Base-by-base conservation (phyloP, 1,140 invertebrate species). In the Cotesia glomerata region DNA sequence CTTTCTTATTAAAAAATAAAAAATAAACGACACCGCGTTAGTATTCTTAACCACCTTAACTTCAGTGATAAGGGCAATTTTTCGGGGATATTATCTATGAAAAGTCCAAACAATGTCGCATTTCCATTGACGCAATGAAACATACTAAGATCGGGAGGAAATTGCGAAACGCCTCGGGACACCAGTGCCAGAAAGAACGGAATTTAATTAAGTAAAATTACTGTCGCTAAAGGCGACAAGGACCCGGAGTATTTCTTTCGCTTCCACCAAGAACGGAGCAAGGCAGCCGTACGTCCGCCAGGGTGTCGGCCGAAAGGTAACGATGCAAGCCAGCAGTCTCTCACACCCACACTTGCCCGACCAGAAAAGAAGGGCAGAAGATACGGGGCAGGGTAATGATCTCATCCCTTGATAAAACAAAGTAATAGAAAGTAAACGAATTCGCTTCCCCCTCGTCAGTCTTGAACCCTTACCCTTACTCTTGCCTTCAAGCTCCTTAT, bases 191-290 rank as follows among this genome's bases (percentile, higher is more conserved):
- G 81, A 84, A 83, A 86, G 85, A 87, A 86, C 85, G 86, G 86
- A 87, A 87, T 87, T 87, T 87, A 87, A 87, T 87, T 87, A 87
- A 87, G 85, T 86, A 83, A 86, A 87, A 87, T 86, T 87, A 87
- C 85, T 87, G 86, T 87, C 86, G 81, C 84, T 75, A 64, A 76
- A 81, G 80, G 81, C 80, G 84, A 84, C 79, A 84, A 83, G 77
- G 75, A 75, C 39, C 39, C 39, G 26, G 26, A 45, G 39, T 45
- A 11, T 11, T 11, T 9, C 39, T 45, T 7, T 11, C 39, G 39
- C 11, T 45, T 11, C 11, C 11, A 9, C 39, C 11, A 77, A 76
- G 81, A 82, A 82, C 80, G 82, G 56, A 58, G 26, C 11, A 45
- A 45, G 39, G 39, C 39, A 26, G 56, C 56, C 16, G 14, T 18